Evolutionary conservation across 2,888 invertebrate genomes (phyloP).

Genomic region (Nemurella pictetii): DNA sequence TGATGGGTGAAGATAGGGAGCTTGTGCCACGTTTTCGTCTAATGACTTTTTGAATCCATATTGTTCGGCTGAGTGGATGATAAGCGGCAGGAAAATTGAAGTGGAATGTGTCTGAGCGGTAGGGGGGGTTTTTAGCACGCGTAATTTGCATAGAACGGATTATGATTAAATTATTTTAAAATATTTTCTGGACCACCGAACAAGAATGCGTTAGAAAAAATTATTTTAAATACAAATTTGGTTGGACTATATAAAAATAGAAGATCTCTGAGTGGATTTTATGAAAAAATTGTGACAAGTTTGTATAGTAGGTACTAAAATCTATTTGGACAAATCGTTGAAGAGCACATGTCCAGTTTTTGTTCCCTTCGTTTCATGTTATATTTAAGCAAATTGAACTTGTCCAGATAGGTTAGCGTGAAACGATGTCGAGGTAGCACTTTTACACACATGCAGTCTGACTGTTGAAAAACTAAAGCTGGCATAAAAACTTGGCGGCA

Average conservation of each 20-base stretch:
- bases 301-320: conserved; percentile 5
- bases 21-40: neutral
- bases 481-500: neutral
- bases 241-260: neutral
- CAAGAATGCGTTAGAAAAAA: neutral
- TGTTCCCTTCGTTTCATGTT: neutral
- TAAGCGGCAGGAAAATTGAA: neutral
- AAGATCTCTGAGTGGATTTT: neutral
- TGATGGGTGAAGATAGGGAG: neutral
- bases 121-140: neutral
- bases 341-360: conserved; percentile 22
- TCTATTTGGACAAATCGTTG: conserved; percentile 19
- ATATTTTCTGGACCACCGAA: neutral
- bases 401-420: neutral
- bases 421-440: neutral
- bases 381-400: neutral
- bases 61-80: neutral
- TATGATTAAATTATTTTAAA: neutral
- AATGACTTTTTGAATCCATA: neutral
- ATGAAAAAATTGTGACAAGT: neutral
- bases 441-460: neutral
- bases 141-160: neutral
- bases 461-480: neutral
- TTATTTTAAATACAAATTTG: neutral
- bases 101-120: neutral